Conservation (phyloP, 1,140 invertebrate species). For the Microvelia longipes region DNA sequence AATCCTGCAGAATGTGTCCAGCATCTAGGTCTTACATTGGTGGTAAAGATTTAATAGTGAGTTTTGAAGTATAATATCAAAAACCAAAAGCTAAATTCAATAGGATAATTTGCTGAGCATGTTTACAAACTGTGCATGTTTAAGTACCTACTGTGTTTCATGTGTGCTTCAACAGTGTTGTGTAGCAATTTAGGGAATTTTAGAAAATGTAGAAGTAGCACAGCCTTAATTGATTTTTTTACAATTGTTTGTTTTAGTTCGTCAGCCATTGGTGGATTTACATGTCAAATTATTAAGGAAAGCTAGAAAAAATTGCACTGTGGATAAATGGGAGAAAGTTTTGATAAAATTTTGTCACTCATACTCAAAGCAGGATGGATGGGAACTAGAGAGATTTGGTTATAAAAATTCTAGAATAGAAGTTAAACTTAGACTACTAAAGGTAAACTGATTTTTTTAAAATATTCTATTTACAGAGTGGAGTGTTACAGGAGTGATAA, state of each 20-base stretch:
- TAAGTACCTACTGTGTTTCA: no score
- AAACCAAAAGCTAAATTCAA: no score
- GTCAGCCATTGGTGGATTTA: conserved; percentile 59
- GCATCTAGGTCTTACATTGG: no score
- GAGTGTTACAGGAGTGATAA: background rate
- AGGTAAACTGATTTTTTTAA: conserved; percentile 38
- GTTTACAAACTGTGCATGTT: no score
- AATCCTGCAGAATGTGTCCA: no score
- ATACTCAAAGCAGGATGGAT: conserved; percentile 76
- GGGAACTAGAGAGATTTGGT: conserved; percentile 90
- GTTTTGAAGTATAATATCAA: no score
- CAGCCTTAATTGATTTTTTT: no score
- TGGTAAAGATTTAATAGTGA: no score
- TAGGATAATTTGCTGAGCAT: no score
- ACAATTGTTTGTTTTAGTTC: conserved; percentile 43
- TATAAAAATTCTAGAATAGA: conserved; percentile 79
- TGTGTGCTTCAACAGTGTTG: no score
- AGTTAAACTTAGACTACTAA: conserved; percentile 76
- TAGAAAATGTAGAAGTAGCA: no score
- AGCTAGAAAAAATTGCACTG: conserved; percentile 63
- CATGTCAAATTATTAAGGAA: conserved; percentile 80
- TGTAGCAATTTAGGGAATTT: no score
- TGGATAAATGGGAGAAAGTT: conserved; percentile 78
- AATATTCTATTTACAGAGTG: background rate
- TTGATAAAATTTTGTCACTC: conserved; percentile 81